Percentiles rank a stretch among this genome's conserved stretches.
Conservation (phyloP, 2,113 vertebrate species). For the Macquaria australasica region DNA sequence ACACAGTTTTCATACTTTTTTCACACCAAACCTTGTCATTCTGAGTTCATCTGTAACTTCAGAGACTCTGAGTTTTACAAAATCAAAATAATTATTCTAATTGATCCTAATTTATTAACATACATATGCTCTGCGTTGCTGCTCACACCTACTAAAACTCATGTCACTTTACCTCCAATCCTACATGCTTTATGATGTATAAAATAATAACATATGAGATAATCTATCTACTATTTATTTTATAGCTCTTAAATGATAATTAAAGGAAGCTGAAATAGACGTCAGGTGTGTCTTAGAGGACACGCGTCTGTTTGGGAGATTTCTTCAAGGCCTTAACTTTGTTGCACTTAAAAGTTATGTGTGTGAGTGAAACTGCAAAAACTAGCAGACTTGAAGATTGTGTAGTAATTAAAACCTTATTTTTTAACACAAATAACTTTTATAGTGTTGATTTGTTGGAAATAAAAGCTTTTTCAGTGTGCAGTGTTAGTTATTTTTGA, state of each 20-base stretch:
- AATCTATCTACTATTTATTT: constrained; percentile 50
- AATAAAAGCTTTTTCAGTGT: neutral
- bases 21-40: too few species aligned
- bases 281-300: neutral
- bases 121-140: too few species aligned
- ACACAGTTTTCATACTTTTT: too few species aligned
- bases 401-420: neutral
- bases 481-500: neutral
- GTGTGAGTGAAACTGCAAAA: constrained; percentile 11
- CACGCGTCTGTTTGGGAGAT: neutral
- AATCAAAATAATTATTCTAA: neutral
- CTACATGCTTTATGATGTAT: constrained; percentile 22
- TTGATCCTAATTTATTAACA: constrained; percentile 9
- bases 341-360: constrained; percentile 11
- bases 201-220: neutral
- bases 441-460: neutral
- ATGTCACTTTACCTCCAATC: constrained; percentile 24
- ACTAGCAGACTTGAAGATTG: neutral
- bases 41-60: too few species aligned
- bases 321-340: neutral
- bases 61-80: neutral
- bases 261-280: neutral
- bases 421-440: neutral
- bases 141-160: neutral
- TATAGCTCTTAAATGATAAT: neutral